Evolutionary conservation across 2,113 vertebrate species (phyloP).

Genomic region (Origma solitaria): DNA sequence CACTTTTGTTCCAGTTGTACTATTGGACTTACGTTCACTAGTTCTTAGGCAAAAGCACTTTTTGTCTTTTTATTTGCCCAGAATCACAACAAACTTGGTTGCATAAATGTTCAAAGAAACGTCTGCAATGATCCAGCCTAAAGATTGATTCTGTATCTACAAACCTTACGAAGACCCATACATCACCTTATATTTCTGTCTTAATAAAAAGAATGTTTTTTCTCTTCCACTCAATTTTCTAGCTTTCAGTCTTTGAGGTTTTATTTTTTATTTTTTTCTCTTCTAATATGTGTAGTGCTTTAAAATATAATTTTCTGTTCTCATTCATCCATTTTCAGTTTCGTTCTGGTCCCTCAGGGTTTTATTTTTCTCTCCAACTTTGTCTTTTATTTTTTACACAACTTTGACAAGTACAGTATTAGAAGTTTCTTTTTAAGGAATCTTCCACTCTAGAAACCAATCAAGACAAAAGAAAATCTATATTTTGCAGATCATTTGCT

Average conservation of each 20-base stretch:
- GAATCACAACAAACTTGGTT: background rate
- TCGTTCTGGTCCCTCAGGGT: background rate
- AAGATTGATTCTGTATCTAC: background rate
- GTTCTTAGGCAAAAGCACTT: background rate
- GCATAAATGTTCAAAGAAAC: background rate
- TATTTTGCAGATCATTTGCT: conserved; percentile 48
- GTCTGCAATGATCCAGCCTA: background rate
- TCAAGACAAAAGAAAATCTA: conserved; percentile 32
- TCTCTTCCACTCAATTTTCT: background rate
- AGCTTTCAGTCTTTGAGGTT: background rate
- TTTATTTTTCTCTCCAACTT: background rate
- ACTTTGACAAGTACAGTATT: conserved; percentile 21
- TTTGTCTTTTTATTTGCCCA: background rate
- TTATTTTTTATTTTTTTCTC: background rate
- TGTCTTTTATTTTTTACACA: background rate
- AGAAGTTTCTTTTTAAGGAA: conserved; percentile 9
- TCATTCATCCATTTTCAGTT: background rate
- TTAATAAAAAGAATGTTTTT: background rate
- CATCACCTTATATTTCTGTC: background rate
- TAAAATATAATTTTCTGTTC: background rate
- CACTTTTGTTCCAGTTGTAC: background rate
- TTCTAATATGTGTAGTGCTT: background rate
- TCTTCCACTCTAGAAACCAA: background rate
- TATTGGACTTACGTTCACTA: background rate
- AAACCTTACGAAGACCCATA: background rate